These are phyloP conservation scores for Drosophila leonis DNA, from an alignment of 2,888 invertebrate species.

Conservation along the genomic window DNA sequence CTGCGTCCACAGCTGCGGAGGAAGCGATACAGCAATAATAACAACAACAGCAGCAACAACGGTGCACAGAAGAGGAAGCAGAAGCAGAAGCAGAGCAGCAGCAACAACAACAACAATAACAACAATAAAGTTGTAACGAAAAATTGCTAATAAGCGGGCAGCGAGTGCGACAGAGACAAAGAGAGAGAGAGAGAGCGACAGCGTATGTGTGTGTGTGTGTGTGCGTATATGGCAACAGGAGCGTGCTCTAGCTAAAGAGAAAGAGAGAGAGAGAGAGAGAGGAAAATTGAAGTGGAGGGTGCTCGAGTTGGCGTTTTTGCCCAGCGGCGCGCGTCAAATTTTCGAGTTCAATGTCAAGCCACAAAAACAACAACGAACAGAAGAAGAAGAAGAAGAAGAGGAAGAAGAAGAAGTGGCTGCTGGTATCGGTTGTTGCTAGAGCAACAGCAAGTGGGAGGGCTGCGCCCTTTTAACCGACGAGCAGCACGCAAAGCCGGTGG, in stretches of 20 bases:
- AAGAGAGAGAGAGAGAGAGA: slow-evolving; percentile 12
- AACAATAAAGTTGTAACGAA: slow-evolving; percentile 55
- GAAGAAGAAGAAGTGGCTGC: slow-evolving; percentile 12
- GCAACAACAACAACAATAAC: slow-evolving; percentile 24
- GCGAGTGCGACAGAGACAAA: slow-evolving; percentile 9
- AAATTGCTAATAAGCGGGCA: slow-evolving; percentile 69
- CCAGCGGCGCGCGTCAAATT: slow-evolving; percentile 74
- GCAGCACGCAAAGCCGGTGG: slow-evolving; percentile 23
- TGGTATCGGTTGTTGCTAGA: slow-evolving; percentile 18
- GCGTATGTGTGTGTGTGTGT: slow-evolving; percentile 19
- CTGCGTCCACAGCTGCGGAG: slow-evolving; percentile 65
- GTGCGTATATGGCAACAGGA: slow-evolving; percentile 33
- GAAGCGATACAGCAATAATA: slow-evolving; percentile 56
- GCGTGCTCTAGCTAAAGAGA: slow-evolving; percentile 21
- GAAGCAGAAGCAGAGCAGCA: slow-evolving; percentile 32
- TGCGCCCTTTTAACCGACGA: slow-evolving; percentile 29
- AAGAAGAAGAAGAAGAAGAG: neutral
- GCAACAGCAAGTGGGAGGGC: neutral
- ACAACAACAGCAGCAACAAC: slow-evolving; percentile 44
- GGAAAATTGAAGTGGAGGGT: slow-evolving; percentile 7
- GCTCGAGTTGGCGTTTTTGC: slow-evolving; percentile 45
- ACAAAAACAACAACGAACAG: slow-evolving; percentile 55
- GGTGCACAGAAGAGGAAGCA: slow-evolving; percentile 22
- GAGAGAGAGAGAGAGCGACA: slow-evolving; percentile 8
- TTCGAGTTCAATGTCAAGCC: slow-evolving; percentile 82